Evolutionary conservation across 2,888 invertebrate genomes (phyloP).

Genomic region (Drosophila sordidapex): DNA sequence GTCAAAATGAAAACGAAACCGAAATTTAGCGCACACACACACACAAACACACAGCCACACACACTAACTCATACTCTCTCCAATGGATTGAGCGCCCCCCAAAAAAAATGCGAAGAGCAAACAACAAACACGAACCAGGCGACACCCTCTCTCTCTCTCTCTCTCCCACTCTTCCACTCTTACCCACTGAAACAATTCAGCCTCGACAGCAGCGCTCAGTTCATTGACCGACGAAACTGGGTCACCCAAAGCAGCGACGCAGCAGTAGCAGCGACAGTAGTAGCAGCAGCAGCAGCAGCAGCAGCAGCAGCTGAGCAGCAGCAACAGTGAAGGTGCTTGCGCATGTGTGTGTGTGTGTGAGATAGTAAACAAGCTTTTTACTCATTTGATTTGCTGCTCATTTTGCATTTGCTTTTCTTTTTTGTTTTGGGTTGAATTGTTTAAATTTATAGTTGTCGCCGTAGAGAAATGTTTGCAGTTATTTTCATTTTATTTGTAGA

Average conservation of each 20-base stretch:
- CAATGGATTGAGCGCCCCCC: constrained; percentile 42
- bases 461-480: constrained; percentile 49
- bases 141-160: constrained; percentile 21
- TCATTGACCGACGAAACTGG: constrained; percentile 76
- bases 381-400: constrained; percentile 50
- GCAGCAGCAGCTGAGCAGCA: constrained; percentile 22
- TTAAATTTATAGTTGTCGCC: constrained; percentile 53
- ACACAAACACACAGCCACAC: constrained; percentile 25
- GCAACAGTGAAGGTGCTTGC: constrained; percentile 71
- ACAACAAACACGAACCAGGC: constrained; percentile 42
- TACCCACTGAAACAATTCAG: constrained; percentile 47
- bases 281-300: constrained; percentile 49
- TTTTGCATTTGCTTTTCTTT: constrained; percentile 59
- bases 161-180: constrained; percentile 23
- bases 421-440: constrained; percentile 33
- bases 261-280: constrained; percentile 41
- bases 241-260: constrained; percentile 66
- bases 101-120: constrained; percentile 41
- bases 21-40: constrained; percentile 78
- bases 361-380: constrained; percentile 71
- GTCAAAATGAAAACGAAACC: constrained; percentile 83
- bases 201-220: constrained; percentile 71
- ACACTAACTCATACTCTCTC: constrained; percentile 30
- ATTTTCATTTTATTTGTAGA: constrained; percentile 15
- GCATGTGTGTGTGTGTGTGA: constrained; percentile 31